Conservation (phyloP, 1,140 invertebrate genomes). For the Adelges cooleyi region DNA sequence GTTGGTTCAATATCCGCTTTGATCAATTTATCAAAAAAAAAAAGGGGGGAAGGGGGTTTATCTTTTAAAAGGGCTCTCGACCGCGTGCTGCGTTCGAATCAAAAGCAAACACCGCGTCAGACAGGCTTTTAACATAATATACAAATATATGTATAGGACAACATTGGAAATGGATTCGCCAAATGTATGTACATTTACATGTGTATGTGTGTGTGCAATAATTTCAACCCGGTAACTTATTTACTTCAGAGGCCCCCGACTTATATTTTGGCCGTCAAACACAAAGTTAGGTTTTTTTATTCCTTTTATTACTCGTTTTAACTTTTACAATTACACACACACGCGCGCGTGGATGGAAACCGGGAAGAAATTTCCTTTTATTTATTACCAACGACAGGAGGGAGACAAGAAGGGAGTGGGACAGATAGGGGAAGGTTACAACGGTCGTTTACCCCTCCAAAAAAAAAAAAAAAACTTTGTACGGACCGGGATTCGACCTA, state of each 20-base stretch:
- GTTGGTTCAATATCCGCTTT: too few relatives aligned
- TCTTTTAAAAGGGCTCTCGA: background rate
- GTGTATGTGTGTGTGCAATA: background rate
- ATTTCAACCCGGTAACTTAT: slow-evolving; percentile 6
- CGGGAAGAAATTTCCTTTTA: slow-evolving; percentile 19
- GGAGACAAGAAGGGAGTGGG: too few relatives aligned
- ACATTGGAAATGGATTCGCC: slow-evolving; percentile 2
- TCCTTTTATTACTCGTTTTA: slow-evolving; percentile 14
- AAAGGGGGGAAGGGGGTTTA: background rate
- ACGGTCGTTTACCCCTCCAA: background rate
- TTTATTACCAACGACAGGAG: slow-evolving; percentile 28
- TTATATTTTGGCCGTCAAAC: slow-evolving; percentile 7
- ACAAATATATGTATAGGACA: background rate
- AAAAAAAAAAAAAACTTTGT: too few relatives aligned
- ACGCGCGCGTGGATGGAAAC: slow-evolving; percentile 1
- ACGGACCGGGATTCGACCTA: background rate
- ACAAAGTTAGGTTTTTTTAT: slow-evolving; percentile 21
- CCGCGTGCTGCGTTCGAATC: background rate
- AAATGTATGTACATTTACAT: slow-evolving; percentile 2
- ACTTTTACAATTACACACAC: slow-evolving; percentile 28
- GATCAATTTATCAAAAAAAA: too few relatives aligned
- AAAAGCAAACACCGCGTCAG: slow-evolving; percentile 3
- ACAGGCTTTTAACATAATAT: background rate
- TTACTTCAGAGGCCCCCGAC: background rate
- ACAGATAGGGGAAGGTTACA: background rate